Conservation (phyloP, 2,113 vertebrate species). For the Tricholaema leucomelas region DNA sequence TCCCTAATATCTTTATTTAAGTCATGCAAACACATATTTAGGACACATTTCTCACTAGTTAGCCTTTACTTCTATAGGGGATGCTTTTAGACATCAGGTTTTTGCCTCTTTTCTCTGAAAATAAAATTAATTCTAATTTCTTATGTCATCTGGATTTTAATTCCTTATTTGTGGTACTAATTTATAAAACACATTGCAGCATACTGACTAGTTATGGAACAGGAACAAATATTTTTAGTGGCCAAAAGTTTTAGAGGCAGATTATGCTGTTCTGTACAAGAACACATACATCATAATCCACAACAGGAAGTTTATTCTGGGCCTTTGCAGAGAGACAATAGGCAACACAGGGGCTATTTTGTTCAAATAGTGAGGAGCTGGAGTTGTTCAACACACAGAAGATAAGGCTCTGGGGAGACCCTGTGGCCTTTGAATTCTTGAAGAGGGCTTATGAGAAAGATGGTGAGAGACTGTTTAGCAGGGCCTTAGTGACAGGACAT, state of each 20-base stretch:
- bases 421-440: background rate
- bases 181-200: background rate
- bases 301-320: conserved; percentile 20
- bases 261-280: conserved; percentile 17
- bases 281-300: background rate
- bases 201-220: background rate
- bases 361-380: background rate
- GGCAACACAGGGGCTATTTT: background rate
- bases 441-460: background rate
- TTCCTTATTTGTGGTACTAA: background rate
- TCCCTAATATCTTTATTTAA: background rate
- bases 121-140: background rate
- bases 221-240: background rate
- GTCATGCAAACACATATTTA: background rate
- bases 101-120: background rate
- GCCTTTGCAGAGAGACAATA: background rate
- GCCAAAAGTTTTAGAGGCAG: background rate
- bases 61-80: background rate
- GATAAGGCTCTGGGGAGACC: background rate
- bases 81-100: background rate
- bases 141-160: background rate
- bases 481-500: background rate
- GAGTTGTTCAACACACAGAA: background rate
- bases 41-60: background rate
- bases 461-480: background rate